Conservation (phyloP, 2,113 vertebrate species). For the Paramisgurnus dabryanus region DNA sequence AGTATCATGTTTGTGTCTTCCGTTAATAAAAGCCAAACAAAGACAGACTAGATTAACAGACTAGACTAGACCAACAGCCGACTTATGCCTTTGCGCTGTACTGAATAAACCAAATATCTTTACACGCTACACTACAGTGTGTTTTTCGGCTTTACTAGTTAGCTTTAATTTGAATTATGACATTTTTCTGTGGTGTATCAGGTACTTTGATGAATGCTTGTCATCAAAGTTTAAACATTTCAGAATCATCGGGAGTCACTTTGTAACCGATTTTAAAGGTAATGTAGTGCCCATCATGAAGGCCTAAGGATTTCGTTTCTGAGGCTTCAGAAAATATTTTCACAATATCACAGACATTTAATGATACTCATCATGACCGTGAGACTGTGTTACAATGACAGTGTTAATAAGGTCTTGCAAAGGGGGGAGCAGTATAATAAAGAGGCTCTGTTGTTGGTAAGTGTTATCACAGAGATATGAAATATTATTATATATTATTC, state of each 20-base stretch:
- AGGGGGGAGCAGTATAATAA: no score
- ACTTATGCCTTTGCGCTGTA: constrained; percentile 21
- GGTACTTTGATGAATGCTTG: not conserved
- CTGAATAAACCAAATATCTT: constrained; percentile 8
- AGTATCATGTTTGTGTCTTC: constrained; percentile 29
- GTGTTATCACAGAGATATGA: no score
- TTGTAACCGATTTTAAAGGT: not conserved
- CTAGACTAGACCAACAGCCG: constrained; percentile 30
- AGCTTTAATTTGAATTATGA: constrained; percentile 17
- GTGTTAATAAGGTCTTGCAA: no score
- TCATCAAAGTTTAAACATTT: not conserved
- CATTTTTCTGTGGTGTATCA: not conserved
- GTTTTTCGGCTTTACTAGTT: not conserved
- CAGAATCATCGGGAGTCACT: not conserved
- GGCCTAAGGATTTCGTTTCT: no score
- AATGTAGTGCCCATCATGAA: not conserved
- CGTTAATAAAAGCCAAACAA: constrained; percentile 48
- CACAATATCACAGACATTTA: not conserved
- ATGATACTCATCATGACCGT: no score
- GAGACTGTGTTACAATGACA: no score
- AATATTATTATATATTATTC: no score
- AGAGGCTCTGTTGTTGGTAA: no score
- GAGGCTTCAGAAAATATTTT: no score
- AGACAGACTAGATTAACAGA: constrained; percentile 38
- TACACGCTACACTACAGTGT: not conserved